Percentiles rank a stretch among this genome's conserved stretches.
Conservation (phyloP, 2,113 vertebrate species). For the Corythornis cristatus region DNA sequence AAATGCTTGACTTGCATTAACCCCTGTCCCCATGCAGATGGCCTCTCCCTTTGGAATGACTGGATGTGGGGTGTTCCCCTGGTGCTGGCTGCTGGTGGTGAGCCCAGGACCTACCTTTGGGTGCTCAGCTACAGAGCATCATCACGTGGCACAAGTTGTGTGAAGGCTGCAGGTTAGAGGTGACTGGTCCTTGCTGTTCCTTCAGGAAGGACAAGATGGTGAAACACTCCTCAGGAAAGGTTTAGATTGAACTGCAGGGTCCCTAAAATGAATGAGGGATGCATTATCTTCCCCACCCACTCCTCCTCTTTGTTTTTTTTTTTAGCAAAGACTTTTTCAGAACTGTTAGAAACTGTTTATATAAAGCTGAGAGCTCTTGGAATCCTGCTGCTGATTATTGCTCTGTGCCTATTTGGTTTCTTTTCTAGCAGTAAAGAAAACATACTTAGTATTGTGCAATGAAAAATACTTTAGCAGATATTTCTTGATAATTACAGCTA, state of each 20-base stretch:
- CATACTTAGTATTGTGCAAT: background rate
- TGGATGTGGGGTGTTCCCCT: background rate
- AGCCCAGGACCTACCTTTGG: fast-evolving
- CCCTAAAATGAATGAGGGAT: background rate
- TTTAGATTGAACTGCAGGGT: background rate
- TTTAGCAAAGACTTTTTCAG: background rate
- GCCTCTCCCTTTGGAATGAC: background rate
- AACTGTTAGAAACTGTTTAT: background rate
- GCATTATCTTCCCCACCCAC: background rate
- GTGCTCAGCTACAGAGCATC: background rate
- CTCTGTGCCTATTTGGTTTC: background rate
- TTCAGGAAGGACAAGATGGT: background rate
- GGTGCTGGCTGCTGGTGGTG: background rate
- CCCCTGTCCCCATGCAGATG: background rate
- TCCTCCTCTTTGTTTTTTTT: background rate
- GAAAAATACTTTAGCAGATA: background rate
- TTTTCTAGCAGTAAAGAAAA: background rate
- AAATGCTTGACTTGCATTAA: background rate
- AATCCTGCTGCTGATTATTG: background rate
- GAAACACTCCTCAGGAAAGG: background rate
- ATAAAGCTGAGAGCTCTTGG: background rate
- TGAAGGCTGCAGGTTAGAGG: background rate
- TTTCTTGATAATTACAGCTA: background rate
- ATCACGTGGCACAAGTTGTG: fast-evolving
- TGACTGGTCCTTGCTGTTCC: background rate